Conservation (phyloP, 2,797 vertebrate species). For the Rhadinocentrus ornatus region DNA sequence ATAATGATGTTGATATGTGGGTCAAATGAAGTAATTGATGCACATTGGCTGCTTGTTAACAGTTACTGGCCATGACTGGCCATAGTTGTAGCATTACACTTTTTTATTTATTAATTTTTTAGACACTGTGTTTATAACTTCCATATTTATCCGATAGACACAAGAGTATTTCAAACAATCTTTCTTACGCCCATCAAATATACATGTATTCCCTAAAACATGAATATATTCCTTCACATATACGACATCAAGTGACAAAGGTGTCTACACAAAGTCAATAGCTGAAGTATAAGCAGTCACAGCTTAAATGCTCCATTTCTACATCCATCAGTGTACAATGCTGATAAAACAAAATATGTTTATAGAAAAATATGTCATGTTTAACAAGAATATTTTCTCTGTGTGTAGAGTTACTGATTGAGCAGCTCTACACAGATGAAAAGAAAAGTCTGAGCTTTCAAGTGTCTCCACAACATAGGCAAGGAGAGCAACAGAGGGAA, state of each 20-base stretch:
- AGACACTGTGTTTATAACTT: background rate
- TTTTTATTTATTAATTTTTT: background rate
- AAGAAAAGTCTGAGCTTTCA: conserved; percentile 51
- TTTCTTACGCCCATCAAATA: background rate
- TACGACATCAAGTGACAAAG: background rate
- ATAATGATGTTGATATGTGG: background rate
- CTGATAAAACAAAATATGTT: conserved; percentile 23
- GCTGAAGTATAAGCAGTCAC: background rate
- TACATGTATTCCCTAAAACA: background rate
- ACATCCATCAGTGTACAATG: background rate
- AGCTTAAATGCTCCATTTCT: conserved; percentile 2
- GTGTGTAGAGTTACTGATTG: conserved; percentile 28
- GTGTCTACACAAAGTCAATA: background rate
- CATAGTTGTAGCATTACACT: background rate
- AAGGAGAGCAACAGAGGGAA: conserved; percentile 47
- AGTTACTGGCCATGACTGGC: too few relatives aligned
- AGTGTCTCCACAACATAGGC: conserved; percentile 42
- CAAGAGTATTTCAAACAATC: background rate
- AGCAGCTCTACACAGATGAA: conserved; percentile 45
- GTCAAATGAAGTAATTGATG: background rate
- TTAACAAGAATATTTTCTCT: conserved; percentile 22
- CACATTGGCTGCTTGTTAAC: too few relatives aligned
- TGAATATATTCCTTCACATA: background rate
- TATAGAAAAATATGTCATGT: conserved; percentile 6
- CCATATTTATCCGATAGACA: background rate